These are phyloP conservation scores for Plebejus anna DNA, from an alignment of 2,888 invertebrate genomes.

Conservation along the genomic window DNA sequence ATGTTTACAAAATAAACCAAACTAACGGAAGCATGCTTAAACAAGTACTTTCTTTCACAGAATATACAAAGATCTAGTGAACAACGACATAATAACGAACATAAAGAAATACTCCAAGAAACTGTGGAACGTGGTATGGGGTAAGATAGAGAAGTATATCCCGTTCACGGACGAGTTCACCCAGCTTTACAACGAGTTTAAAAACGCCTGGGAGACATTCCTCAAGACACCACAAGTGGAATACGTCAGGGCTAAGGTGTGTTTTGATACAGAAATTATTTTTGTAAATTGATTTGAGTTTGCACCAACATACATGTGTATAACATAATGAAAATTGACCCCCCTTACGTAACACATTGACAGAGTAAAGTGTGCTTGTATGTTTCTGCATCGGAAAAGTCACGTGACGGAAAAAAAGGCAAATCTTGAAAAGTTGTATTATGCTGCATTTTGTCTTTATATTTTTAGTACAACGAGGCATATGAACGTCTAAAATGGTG, in stretches of 20 bases:
- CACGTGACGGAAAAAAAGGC: too few species aligned
- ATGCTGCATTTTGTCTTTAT: neutral
- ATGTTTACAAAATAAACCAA: too few species aligned
- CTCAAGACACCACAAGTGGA: conserved; percentile 66
- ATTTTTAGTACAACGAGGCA: conserved; percentile 77
- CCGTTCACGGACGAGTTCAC: conserved; percentile 68
- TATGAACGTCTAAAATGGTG: conserved; percentile 84
- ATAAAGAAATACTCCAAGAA: conserved; percentile 86
- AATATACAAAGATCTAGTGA: conserved; percentile 87
- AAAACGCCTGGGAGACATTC: conserved; percentile 66
- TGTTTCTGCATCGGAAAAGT: too few species aligned
- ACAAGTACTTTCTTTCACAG: conserved; percentile 44
- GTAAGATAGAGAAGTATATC: conserved; percentile 66
- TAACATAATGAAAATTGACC: too few species aligned
- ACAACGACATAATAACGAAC: conserved; percentile 88
- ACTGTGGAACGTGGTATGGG: conserved; percentile 77
- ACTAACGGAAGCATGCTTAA: too few species aligned
- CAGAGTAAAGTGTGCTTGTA: too few species aligned
- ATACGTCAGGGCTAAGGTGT: conserved; percentile 67
- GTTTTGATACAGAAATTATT: too few species aligned
- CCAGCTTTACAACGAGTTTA: conserved; percentile 65
- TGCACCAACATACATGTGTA: too few species aligned
- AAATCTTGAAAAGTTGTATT: too few species aligned
- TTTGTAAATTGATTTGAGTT: too few species aligned
- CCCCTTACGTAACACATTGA: too few species aligned